Base-by-base conservation (phyloP, 2,113 vertebrate species). In the Sardina pilchardus region DNA sequence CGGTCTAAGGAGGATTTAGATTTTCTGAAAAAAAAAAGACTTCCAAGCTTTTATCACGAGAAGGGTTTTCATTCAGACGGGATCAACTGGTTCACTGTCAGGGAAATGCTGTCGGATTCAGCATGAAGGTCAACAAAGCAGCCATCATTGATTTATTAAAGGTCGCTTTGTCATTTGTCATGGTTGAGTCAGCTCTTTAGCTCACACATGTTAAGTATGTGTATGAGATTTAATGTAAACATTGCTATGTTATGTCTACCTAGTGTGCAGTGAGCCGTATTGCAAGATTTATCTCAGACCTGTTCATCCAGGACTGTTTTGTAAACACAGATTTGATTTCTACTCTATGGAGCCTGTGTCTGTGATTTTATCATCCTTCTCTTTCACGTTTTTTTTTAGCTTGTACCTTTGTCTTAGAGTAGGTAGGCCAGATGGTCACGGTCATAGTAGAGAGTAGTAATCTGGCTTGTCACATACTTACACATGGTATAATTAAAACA, bases 21-120 rank as follows among this genome's bases (percentile, higher is more conserved):
- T 26, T 75, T 71, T 26, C 30, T 71, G 63, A 36, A 5, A 14
- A 14, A 48, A 75, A 75, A 75, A 75, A 75, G 63, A 75, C 67
- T 30, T 78, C 71, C 10, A 78, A 34, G 71, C 71, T 78, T 16
- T 78, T 78, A 78, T 78, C 71, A 78, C 30, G 3, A 36, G 71
- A 30, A 36, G 30, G 30, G 30, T 78, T 59, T 78, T 78, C 71
- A 78, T 78, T 78, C 71, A 36, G 71, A 78, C 71, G 36, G 71
- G 71, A 78, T 78, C 39, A 78, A 78, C 30, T 78, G 71, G 71
- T 78, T 78, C 71, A 78, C 26, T 78, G 71, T 78, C 71, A 78
- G 71, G 30, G 71, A 78, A 78, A 12, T 78, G 71, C 71, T 78
- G 71, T 36, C 71, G 34, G 71, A 36, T 78, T 78, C 16, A 17